Evolutionary conservation across 2,113 vertebrate species (phyloP), one percentile per base, ranked within the genome.

Genomic region (Periophthalmodon schlosseri): DNA sequence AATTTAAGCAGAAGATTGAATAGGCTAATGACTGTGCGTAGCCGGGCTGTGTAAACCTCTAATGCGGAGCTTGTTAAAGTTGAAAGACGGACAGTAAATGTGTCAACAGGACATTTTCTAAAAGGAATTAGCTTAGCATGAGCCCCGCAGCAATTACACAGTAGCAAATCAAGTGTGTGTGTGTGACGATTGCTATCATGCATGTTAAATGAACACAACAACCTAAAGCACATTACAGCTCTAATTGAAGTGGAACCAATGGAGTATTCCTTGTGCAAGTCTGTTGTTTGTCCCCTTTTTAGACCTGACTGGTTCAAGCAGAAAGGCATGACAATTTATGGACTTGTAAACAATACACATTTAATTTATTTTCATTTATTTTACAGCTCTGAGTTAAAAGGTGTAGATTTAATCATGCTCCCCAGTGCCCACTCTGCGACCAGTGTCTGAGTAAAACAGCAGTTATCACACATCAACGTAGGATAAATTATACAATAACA

Each of bases 51-150:
- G 78, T 69, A 72, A 86, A 84, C 36, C 79, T 88, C 34, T 65
- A 91, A 91, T 89, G 81, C 80, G 74, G 39, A 1, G 15, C 75
- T 85, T 89, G 83, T 90, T 88, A 81, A 85, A 81, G 81, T 83
- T 81, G 71, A 90, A 84, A 87, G 70, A 78, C 73, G 70, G 79
- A 77, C 46, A 67, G 73, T 84, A 76, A 87, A 83, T 77, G 81
- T 78, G 79, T 84, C 74, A 77, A 72, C 72, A 81, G 72, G 73
- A 81, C 50, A 74, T 71, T 86, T 85, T 89, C 75, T 82, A 70
- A 44, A 79, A 80, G 68, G 75, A 80, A 85, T 75, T 80, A 84
- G 73, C 63, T 75, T 80, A 83, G 73, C 58, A 15, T 24, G 28
- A 82, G 61, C 72, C 86, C 70, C 39, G 77, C 69, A 75, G 79